Base-by-base conservation (phyloP, 2,888 invertebrate species). In the Alloplasta piceator region DNA sequence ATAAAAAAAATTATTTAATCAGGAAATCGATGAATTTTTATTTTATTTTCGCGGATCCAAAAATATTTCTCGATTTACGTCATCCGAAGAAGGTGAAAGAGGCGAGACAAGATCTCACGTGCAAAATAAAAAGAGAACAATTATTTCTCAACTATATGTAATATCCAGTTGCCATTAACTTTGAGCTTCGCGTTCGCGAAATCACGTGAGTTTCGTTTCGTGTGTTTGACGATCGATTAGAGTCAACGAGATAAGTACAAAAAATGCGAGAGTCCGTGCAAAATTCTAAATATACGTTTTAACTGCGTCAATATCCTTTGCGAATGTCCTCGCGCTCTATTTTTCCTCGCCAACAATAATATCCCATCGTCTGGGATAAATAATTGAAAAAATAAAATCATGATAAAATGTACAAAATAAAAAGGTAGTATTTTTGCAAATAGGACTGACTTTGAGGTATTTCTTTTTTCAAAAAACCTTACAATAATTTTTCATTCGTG, bases 171-270 rank as follows among this genome's bases (percentile, higher is more conserved):
- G 26, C 26, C 26, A 26, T 26, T 26, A 26, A 26, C 26, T 26
- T 26, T 26, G 3, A 64, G 38, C 9, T 16, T 46, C 63, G 38
- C 43, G 46, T 36, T 43, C 10, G 14, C 63, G 58, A 41, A 66
- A 77, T 72, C 67, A 72, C 72, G 80, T 74, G 78, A 75, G 46
- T 73, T 68, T 63, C 12, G 64, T 71, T 48, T 70, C 72, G 71
- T 38, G 16, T 80, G 75, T 83, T 79, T 78, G 67, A 70, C 26
- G 16, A 82, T 46, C 72, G 78, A 82, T 82, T 80, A 83, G 78
- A 50, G 52, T 55, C 48, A 55, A 50, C n/a, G 72, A 75, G 67
- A 71, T 63, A 74, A 80, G 67, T 75, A 63, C 74, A 78, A 78
- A 26, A 75, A 14, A 52, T 56, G 41, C 36, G 39, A 12, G 58